phyloP scores from a whole-genome alignment of 2,888 invertebrate species.

The Abrostola tripartita region DNA sequence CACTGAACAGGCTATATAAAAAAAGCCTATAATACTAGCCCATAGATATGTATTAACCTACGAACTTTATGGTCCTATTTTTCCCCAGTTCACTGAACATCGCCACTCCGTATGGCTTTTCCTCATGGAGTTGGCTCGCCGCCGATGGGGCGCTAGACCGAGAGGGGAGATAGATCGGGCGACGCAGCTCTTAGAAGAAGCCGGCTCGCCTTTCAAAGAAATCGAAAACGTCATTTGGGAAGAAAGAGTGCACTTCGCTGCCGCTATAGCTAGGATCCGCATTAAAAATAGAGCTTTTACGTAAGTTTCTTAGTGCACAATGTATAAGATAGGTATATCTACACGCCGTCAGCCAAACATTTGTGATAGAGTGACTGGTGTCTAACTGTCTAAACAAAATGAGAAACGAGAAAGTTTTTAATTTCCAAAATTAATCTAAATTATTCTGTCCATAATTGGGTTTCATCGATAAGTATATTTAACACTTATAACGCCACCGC shows the following conservation, averaged over 20 bases:
- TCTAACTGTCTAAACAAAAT: no score
- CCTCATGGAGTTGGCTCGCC: conserved; percentile 91
- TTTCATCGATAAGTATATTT: no score
- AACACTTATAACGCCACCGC: no score
- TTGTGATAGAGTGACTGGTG: no score
- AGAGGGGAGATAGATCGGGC: conserved; percentile 73
- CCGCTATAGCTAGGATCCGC: conserved; percentile 92
- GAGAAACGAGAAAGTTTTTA: no score
- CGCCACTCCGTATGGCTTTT: conserved; percentile 89
- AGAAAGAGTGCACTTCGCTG: conserved; percentile 91
- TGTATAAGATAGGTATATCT: no score
- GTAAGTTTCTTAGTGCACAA: conserved; percentile 72
- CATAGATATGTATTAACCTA: no score
- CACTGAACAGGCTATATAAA: no score
- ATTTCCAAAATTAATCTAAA: no score
- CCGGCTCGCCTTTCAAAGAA: conserved; percentile 79
- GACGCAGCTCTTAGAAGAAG: conserved; percentile 64
- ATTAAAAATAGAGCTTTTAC: conserved; percentile 92
- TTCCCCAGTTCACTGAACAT: conserved; percentile 67
- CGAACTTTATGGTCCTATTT: background rate
- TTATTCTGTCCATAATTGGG: no score
- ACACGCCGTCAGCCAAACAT: no score
- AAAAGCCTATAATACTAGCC: no score
- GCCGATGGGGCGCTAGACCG: conserved; percentile 86
- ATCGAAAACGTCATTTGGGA: conserved; percentile 90